A percentile compares a stretch with the other conserved stretches of the same genome.
Conservation (phyloP, 2,888 invertebrate species). For the Pomacea canaliculata region DNA sequence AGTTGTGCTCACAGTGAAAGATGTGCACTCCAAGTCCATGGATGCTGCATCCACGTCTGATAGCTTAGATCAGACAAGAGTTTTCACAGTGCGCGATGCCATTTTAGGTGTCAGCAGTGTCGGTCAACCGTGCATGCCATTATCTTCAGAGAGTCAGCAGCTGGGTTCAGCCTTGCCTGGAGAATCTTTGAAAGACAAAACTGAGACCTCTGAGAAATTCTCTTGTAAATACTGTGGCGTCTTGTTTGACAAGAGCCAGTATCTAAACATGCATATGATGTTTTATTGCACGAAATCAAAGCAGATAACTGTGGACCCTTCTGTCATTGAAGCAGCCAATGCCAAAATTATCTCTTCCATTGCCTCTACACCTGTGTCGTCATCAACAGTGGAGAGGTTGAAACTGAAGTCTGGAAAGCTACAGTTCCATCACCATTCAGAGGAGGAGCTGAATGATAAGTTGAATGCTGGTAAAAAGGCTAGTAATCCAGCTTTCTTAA, state of each 20-base stretch:
- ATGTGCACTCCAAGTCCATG: constrained; percentile 18
- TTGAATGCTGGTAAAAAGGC: constrained; percentile 16
- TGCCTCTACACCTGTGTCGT: not conserved
- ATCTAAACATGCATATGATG: constrained; percentile 83
- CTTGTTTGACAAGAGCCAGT: constrained; percentile 84
- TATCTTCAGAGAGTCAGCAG: not conserved
- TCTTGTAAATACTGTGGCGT: constrained; percentile 77
- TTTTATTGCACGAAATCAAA: constrained; percentile 76
- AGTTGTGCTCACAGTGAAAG: constrained; percentile 23
- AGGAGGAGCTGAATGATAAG: constrained; percentile 1
- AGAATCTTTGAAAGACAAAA: not conserved
- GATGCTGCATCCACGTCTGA: constrained; percentile 7
- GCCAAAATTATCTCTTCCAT: not conserved
- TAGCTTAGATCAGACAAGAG: constrained; percentile 14
- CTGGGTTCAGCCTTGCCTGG: not conserved
- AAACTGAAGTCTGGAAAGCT: constrained; percentile 80
- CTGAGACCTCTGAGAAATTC: constrained; percentile 1
- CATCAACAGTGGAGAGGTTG: constrained; percentile 50
- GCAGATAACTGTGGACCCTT: not conserved
- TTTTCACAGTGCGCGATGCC: constrained; percentile 13
- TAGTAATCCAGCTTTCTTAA: constrained; percentile 25
- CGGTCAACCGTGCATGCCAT: not conserved
- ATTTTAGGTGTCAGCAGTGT: constrained; percentile 11
- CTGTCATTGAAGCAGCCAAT: not conserved
- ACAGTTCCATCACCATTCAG: constrained; percentile 62